Conservation (phyloP, 1,140 invertebrate species). For the Paralvinella palmiformis region DNA sequence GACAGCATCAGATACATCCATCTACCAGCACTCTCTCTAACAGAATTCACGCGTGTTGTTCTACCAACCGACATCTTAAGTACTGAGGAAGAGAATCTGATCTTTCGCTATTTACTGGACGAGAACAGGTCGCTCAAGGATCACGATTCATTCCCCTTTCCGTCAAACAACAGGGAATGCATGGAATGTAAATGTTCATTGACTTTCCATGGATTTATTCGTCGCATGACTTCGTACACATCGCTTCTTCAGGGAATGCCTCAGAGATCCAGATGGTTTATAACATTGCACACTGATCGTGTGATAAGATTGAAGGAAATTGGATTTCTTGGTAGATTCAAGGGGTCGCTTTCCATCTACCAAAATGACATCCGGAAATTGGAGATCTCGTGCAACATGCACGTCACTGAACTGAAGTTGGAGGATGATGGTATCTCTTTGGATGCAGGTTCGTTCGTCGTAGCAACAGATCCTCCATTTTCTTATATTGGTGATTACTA, state of each 20-base stretch:
- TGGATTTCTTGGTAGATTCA: background rate
- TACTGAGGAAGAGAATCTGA: slow-evolving; percentile 4
- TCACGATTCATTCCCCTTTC: background rate
- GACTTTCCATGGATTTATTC: background rate
- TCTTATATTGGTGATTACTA: slow-evolving; percentile 8
- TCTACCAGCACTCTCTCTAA: background rate
- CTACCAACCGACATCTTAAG: background rate
- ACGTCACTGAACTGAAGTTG: no score
- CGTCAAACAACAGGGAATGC: background rate
- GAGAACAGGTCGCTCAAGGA: background rate
- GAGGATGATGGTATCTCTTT: slow-evolving; percentile 1
- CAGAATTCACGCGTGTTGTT: background rate
- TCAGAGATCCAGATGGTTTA: slow-evolving; percentile 10
- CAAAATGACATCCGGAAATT: slow-evolving; percentile 9
- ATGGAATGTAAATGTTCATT: background rate
- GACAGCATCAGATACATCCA: background rate
- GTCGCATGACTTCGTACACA: background rate
- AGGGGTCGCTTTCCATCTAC: background rate
- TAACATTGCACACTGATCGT: slow-evolving; percentile 3
- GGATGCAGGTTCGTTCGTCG: slow-evolving; percentile 5
- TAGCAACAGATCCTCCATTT: slow-evolving; percentile 5
- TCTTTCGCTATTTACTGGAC: slow-evolving; percentile 7
- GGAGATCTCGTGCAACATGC: slow-evolving; percentile 8
- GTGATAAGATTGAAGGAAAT: slow-evolving; percentile 6
- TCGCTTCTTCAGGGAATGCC: background rate